Conservation (phyloP, 1,140 invertebrate species). For the Diabrotica virgifera region DNA sequence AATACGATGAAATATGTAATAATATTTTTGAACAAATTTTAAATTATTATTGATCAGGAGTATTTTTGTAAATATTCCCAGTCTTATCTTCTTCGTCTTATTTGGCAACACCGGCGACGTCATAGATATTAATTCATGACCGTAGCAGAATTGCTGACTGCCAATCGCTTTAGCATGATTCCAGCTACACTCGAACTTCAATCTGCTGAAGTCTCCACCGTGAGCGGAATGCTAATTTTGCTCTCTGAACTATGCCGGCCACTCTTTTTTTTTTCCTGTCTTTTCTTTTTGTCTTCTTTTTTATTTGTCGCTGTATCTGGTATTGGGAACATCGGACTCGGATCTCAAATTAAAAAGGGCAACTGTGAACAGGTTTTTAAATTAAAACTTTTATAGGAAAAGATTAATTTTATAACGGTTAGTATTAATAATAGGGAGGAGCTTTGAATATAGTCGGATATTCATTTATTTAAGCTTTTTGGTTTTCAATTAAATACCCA, state of each 20-base stretch:
- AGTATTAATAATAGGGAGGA: too few relatives aligned
- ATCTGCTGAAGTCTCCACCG: constrained; percentile 31
- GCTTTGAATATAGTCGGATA: too few relatives aligned
- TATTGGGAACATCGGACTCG: constrained; percentile 7
- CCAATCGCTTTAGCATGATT: constrained; percentile 18
- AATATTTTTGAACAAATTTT: too few relatives aligned
- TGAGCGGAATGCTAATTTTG: constrained; percentile 36
- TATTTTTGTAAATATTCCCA: too few relatives aligned
- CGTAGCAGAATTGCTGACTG: constrained; percentile 18
- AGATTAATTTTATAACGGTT: too few relatives aligned
- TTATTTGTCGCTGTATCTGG: constrained; percentile 20
- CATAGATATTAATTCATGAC: constrained; percentile 21
- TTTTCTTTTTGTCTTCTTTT: constrained; percentile 18
- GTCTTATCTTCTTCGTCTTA: background rate
- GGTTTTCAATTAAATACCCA: too few relatives aligned
- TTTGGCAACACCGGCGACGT: constrained; percentile 7
- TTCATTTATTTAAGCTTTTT: too few relatives aligned
- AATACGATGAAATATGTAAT: too few relatives aligned
- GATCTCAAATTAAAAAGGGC: too few relatives aligned
- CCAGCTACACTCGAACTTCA: constrained; percentile 26
- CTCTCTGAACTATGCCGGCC: constrained; percentile 29
- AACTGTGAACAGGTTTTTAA: too few relatives aligned
- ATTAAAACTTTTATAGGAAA: too few relatives aligned
- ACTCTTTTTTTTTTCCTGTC: constrained; percentile 25
- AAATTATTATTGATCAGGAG: too few relatives aligned